Evolutionary conservation across 2,888 invertebrate species (phyloP).

Genomic region (Druceiella hillmani): DNA sequence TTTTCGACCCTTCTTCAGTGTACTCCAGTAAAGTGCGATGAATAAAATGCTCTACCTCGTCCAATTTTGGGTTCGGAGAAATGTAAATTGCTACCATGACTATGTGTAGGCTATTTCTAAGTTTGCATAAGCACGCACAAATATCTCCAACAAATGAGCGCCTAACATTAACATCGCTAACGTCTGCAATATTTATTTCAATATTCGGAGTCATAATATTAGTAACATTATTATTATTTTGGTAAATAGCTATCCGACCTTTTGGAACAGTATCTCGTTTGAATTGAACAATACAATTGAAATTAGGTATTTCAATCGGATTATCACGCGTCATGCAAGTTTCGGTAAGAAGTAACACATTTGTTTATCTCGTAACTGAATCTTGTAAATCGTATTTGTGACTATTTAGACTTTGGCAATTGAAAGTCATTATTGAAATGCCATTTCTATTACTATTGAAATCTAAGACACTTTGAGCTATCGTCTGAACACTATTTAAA

Average conservation of each 20-base stretch:
- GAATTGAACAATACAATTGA: slow-evolving; percentile 25
- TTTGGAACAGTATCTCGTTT: slow-evolving; percentile 24
- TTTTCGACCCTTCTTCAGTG: slow-evolving; percentile 23
- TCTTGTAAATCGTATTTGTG: too few relatives aligned
- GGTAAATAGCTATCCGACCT: slow-evolving; percentile 27
- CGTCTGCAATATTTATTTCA: slow-evolving; percentile 24
- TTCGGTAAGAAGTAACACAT: too few relatives aligned
- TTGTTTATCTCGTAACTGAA: too few relatives aligned
- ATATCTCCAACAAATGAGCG: slow-evolving; percentile 22
- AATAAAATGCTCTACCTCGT: slow-evolving; percentile 26
- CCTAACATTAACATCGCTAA: slow-evolving; percentile 22
- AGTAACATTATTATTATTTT: slow-evolving; percentile 21
- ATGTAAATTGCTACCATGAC: slow-evolving; percentile 25
- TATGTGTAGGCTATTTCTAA: slow-evolving; percentile 23
- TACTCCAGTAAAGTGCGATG: slow-evolving; percentile 24
- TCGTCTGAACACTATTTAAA: too few relatives aligned
- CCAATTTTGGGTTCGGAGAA: slow-evolving; percentile 25
- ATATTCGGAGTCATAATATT: slow-evolving; percentile 25
- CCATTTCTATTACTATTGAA: too few relatives aligned
- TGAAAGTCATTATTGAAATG: too few relatives aligned
- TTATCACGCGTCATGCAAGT: too few relatives aligned
- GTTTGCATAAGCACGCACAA: slow-evolving; percentile 23
- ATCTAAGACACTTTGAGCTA: too few relatives aligned
- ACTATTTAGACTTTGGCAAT: too few relatives aligned
- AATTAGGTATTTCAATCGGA: slow-evolving; percentile 27